phyloP scores from a whole-genome alignment of 2,113 vertebrate species.

The Suricata suricatta region DNA sequence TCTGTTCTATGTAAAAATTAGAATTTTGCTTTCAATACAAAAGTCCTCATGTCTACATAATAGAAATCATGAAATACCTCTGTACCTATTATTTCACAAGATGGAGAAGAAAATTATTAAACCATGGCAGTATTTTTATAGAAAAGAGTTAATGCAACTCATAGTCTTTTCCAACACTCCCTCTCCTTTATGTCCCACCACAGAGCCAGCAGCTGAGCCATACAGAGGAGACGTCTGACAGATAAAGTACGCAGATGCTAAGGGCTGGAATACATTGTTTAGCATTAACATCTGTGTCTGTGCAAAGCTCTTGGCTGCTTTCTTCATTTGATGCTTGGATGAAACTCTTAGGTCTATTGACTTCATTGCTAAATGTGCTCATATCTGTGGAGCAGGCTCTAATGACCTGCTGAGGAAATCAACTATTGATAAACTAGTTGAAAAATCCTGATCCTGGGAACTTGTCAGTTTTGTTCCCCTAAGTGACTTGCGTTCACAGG shows the following conservation, averaged over 20 bases:
- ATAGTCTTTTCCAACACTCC: conserved; percentile 25
- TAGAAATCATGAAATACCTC: neutral
- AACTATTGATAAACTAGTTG: conserved; percentile 61
- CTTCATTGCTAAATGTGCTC: conserved; percentile 62
- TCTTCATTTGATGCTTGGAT: conserved; percentile 75
- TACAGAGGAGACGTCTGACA: conserved; percentile 69
- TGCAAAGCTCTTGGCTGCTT: conserved; percentile 79
- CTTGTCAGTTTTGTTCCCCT: conserved; percentile 13
- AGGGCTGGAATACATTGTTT: conserved; percentile 82
- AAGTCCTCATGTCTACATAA: neutral
- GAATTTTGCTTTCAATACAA: neutral
- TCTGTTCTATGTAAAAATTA: neutral
- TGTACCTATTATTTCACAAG: neutral
- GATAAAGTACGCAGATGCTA: conserved; percentile 77
- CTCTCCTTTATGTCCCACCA: conserved; percentile 5
- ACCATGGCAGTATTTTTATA: neutral
- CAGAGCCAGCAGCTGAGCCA: conserved; percentile 73
- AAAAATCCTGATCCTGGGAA: conserved; percentile 36
- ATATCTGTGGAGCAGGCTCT: conserved; percentile 59
- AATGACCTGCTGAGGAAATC: conserved; percentile 58
- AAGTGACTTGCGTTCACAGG: conserved; percentile 51
- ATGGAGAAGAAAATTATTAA: neutral
- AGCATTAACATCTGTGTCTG: conserved; percentile 85
- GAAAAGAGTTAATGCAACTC: neutral
- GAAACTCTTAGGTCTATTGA: conserved; percentile 56